Conservation (phyloP, 2,888 invertebrate species). For the Trichopoda pennipes region DNA sequence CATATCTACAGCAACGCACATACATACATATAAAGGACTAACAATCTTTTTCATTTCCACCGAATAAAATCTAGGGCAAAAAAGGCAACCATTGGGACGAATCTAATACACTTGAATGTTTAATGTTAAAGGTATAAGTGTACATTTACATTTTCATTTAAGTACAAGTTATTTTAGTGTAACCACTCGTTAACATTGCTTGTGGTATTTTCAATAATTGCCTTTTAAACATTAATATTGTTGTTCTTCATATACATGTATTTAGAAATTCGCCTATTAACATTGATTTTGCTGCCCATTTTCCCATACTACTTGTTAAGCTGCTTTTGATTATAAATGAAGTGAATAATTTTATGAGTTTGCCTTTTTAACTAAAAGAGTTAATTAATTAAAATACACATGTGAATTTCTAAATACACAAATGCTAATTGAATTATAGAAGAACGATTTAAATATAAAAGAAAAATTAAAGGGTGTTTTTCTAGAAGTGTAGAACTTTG, state of each 20-base stretch:
- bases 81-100: too few species aligned
- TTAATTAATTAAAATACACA: slow-evolving; percentile 36
- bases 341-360: slow-evolving; percentile 36
- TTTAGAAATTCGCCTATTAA: not conserved
- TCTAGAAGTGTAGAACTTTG: too few species aligned
- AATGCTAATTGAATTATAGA: too few species aligned
- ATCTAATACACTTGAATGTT: not conserved
- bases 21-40: too few species aligned
- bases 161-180: slow-evolving; percentile 35
- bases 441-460: too few species aligned
- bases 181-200: slow-evolving; percentile 59
- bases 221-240: slow-evolving; percentile 42
- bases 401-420: too few species aligned
- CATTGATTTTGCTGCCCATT: not conserved
- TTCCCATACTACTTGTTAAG: not conserved
- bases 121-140: slow-evolving; percentile 16
- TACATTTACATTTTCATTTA: slow-evolving; percentile 8
- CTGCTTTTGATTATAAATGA: slow-evolving; percentile 19
- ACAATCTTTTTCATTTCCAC: too few species aligned
- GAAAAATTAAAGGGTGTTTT: too few species aligned
- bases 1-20: too few species aligned
- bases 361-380: slow-evolving; percentile 16
- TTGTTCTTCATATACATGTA: not conserved
- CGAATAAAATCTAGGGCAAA: too few species aligned
- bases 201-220: slow-evolving; percentile 56